Base-by-base conservation (phyloP, 2,888 invertebrate genomes). In the Euzophera pinguis region DNA sequence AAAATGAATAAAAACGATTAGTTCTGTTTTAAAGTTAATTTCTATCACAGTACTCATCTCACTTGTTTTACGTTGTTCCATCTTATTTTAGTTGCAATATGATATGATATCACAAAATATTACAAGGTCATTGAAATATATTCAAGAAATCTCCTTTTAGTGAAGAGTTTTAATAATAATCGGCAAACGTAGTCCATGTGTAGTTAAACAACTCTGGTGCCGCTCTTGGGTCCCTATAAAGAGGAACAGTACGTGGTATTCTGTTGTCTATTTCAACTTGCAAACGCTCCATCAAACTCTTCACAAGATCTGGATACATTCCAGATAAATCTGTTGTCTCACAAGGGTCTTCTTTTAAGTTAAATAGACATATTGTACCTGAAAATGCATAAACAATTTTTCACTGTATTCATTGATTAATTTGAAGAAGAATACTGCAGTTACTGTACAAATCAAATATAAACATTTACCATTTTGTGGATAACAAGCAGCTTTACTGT, bases 291-390 rank as follows among this genome's bases (percentile, higher is more conserved):
- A 61, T 56, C 62, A 88, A 59, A 14, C 53, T 65, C 3, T 61
- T 45, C 3, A 73, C 73, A n/a, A 85, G 56, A 27, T 78, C 72
- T 7, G 76, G 74, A 57, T 76, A 56, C 0, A 16, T 48, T 0
- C 50, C 53, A 9, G 81, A 78, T 56, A 87, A 59, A 49, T 88
- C 81, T 53, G 54, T 65, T 4, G 55, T 69, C 64, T 88, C 88
- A 56, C 88, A 88, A 0, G 86, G 85, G 64, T 88, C 88, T 22
- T 75, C 62, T 53, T 67, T 76, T 8, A 88, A 79, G 56, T 87
- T 79, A 58, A 71, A 87, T 41, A 88, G 67, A 53, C 87, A 88
- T 22, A 63, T 56, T 38, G 62, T 73, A 51, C 59, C 84, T 84
- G 65, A 10, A 80, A 79, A 58, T n/a, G 13, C 57, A 53, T 50